Base-by-base conservation (phyloP, 1,140 invertebrate species). In the Heliconius hermathena region DNA sequence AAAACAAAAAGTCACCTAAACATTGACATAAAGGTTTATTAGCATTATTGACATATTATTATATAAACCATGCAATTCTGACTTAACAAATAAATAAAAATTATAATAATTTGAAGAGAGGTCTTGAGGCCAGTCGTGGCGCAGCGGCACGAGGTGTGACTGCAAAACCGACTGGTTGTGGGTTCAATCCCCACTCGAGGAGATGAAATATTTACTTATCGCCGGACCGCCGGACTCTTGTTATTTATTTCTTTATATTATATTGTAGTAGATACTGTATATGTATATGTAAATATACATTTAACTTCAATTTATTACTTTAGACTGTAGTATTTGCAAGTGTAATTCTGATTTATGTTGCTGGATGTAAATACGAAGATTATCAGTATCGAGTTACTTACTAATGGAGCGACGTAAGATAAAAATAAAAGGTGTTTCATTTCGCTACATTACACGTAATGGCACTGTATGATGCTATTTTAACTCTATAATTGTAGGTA, bases 321-420 rank as follows among this genome's bases (percentile, higher is more conserved):
- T 22, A 71, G 49, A 74, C 66, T 74, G 38, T 74, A 26, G 26
- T 26, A 81, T 81, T 74, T 81, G 79, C 79, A 81, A 81, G 79
- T 81, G 72, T 81, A 81, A 81, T 81, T 70, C 46, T 70, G 71
- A 73, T n/a, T 73, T 76, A 70, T 73, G 49, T 38, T 22, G 18
- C 49, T 52, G 71, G 46, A 73, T 76, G 71, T 75, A 80, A 76
- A 80, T 76, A 70, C 74, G 29, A 46, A 73, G 74, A 80, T 80
- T 73, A 80, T 73, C 73, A 80, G 79, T n/a, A 77, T 80, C 79
- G 20, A 52, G 79, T 80, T 80, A 36, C 79, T 66, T 52, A 52
- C 79, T 80, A 80, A 80, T 80, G 74, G 78, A 76, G 70, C 46
- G 66, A 18, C 46, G 52, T 72, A 49, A 76, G 52, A 80, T 76